Conservation (phyloP, 2,888 invertebrate genomes). For the Gymnoscelis rufifasciata region DNA sequence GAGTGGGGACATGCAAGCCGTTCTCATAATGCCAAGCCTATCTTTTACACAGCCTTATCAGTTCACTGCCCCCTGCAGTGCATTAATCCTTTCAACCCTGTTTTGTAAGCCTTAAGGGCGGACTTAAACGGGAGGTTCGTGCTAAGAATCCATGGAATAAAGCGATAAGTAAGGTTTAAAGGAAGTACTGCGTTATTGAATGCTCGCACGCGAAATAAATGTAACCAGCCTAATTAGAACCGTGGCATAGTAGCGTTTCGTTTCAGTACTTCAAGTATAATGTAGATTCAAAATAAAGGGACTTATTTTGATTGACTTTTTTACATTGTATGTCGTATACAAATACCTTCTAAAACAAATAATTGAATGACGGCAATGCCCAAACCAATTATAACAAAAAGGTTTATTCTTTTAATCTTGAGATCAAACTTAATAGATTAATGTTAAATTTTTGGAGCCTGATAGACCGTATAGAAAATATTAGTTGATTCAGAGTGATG, state of each 20-base stretch:
- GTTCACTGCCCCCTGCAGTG: slow-evolving; percentile 11
- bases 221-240: slow-evolving; percentile 23
- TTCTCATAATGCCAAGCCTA: slow-evolving; percentile 6
- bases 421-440: too few relatives aligned
- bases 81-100: slow-evolving; percentile 14
- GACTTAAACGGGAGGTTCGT: slow-evolving; percentile 11
- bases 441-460: too few relatives aligned
- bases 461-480: too few relatives aligned
- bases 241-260: slow-evolving; percentile 2
- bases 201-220: slow-evolving; percentile 29
- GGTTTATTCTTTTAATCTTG: too few relatives aligned
- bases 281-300: too few relatives aligned
- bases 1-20: slow-evolving; percentile 7
- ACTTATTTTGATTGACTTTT: too few relatives aligned
- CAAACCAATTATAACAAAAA: too few relatives aligned
- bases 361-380: too few relatives aligned
- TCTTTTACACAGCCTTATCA: slow-evolving; percentile 29
- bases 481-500: too few relatives aligned
- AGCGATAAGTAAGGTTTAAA: slow-evolving; percentile 27
- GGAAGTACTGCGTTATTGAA: slow-evolving; percentile 29
- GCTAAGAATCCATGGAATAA: slow-evolving; percentile 25
- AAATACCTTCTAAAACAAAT: too few relatives aligned
- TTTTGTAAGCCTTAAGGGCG: slow-evolving; percentile 7
- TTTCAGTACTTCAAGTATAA: too few relatives aligned
- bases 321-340: too few relatives aligned